phyloP scores from a whole-genome alignment of 1,140 invertebrate species.

The Drosophila neocordata region DNA sequence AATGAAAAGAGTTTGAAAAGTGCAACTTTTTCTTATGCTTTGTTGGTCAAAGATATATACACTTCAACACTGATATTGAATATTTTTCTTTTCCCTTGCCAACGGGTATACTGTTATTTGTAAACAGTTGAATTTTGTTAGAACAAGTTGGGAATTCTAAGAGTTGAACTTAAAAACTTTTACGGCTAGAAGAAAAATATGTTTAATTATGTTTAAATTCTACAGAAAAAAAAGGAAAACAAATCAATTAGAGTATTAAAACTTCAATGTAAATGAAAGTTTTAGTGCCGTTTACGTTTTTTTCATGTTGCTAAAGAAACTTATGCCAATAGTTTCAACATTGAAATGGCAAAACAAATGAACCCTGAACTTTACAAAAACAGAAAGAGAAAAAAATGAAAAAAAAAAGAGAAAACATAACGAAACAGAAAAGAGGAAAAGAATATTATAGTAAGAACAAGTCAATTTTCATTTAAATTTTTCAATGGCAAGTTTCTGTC shows the following conservation, averaged over 20 bases:
- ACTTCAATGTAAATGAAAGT: neutral
- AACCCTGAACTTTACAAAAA: constrained; percentile 36
- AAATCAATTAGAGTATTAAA: neutral
- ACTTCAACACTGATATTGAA: constrained; percentile 18
- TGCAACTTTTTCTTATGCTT: constrained; percentile 8
- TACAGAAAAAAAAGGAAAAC: too few relatives aligned
- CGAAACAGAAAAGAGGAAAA: neutral
- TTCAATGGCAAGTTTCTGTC: neutral
- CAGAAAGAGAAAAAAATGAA: neutral
- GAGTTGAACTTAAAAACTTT: too few relatives aligned
- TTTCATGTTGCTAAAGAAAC: neutral
- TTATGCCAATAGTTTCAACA: constrained; percentile 13
- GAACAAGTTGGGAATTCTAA: neutral
- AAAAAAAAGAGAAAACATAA: neutral
- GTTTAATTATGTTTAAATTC: too few relatives aligned
- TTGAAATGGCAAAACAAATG: constrained; percentile 6
- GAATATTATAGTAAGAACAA: neutral
- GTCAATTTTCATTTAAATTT: constrained; percentile 12
- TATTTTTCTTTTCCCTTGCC: constrained; percentile 18
- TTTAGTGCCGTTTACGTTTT: neutral
- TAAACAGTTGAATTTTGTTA: too few relatives aligned
- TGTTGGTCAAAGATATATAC: constrained; percentile 20
- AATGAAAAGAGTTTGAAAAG: constrained; percentile 1
- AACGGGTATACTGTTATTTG: neutral
- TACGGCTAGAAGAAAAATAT: too few relatives aligned